Base-by-base conservation (phyloP, 2,888 invertebrate genomes). In the Furcula furcula region DNA sequence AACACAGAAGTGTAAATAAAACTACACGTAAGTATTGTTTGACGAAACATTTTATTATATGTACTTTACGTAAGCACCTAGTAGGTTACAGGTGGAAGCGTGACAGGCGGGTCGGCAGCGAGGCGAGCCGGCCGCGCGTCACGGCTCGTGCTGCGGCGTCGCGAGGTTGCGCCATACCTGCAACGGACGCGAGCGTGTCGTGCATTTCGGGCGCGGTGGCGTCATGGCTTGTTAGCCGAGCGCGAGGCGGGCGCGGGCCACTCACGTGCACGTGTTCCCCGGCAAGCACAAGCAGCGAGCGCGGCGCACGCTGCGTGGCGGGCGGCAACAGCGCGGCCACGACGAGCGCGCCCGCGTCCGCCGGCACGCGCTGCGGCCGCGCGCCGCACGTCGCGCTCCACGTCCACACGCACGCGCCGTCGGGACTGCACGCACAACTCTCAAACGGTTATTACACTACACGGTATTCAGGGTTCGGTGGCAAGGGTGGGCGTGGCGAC, bases 221-320 rank as follows among this genome's bases (percentile, higher is more conserved):
- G 19, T n/a, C n/a, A n/a, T n/a, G n/a, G n/a, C n/a, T n/a, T n/a
- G 14, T 3, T 22, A 5, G 9, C 14, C 18, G 7, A 12, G 12
- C 6, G 29, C 29, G 4, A 25, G 7, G 10, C 30, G 16, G 15
- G 12, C 11, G 4, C 19, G 35, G 20, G 34, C 25, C 29, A 44
- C 54, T 49, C 23, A 66, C 64, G 31, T 57, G 50, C 7, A 66
- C 28, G 6, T 45, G 33, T 26, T 52, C 55, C 4, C 51, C 47
- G 21, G 64, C 49, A 29, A 64, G 54, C 36, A 61, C 54, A 21
- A 64, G 47, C 31, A 62, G 32, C 9, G 41, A 1, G 15, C 9
- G 33, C 2, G 18, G 29, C 25, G 20, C 16, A 3, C 36, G 38
- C 14, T 6, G 45, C 34, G 30, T 43, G 29, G 20, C 34, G 31